phyloP scores from a whole-genome alignment of 2,888 invertebrate species.

The Synanthedon tipuliformis region DNA sequence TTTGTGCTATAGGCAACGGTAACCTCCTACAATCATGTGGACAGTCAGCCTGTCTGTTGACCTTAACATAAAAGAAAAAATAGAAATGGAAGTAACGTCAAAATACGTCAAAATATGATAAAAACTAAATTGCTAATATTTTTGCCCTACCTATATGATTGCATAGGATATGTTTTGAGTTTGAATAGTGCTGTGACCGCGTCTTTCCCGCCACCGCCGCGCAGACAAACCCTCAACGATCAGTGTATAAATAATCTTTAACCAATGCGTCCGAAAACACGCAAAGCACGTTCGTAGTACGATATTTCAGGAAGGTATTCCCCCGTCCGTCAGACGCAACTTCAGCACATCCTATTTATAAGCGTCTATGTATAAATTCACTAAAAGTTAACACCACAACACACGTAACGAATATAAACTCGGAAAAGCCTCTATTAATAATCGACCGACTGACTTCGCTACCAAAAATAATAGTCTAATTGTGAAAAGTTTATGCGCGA shows the following conservation, averaged over 20 bases:
- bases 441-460: slow-evolving; percentile 72
- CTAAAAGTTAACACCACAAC: slow-evolving; percentile 72
- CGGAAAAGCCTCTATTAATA: slow-evolving; percentile 72
- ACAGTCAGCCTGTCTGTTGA: no score
- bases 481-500: slow-evolving; percentile 72
- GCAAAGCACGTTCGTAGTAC: slow-evolving; percentile 66
- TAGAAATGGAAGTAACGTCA: no score
- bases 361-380: slow-evolving; percentile 72
- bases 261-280: slow-evolving; percentile 68
- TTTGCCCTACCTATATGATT: no score
- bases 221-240: slow-evolving; percentile 17
- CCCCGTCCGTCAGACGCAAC: slow-evolving; percentile 70
- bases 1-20: no score
- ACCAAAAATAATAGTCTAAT: slow-evolving; percentile 73
- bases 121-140: no score
- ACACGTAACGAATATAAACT: slow-evolving; percentile 72
- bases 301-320: slow-evolving; percentile 72
- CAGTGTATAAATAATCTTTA: slow-evolving; percentile 70
- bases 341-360: slow-evolving; percentile 71
- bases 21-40: no score
- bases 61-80: no score
- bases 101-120: no score
- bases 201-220: no score
- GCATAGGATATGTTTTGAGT: no score
- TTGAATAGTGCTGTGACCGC: no score